phyloP scores from a whole-genome alignment of 37 sponge, comb jelly and placozoan species.

The Aphrocallistes beatrix region DNA sequence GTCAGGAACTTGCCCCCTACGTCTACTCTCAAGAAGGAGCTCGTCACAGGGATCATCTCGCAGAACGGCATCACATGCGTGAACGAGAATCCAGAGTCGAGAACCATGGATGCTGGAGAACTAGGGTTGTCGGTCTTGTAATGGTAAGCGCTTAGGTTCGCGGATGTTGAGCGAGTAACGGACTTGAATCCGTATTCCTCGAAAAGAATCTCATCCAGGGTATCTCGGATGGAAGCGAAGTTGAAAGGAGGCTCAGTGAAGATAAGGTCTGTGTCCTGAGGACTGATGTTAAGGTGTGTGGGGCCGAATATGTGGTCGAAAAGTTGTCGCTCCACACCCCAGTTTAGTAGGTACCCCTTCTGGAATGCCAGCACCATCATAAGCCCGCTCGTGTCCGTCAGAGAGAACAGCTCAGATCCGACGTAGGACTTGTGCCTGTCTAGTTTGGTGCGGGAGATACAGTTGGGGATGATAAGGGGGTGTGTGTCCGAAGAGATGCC shows the following conservation, averaged over 20 bases:
- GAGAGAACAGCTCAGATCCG: constrained; percentile 66
- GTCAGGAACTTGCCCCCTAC: constrained; percentile 94
- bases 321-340: constrained; percentile 81
- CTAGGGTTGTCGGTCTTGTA: constrained; percentile 28
- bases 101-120: constrained; percentile 50
- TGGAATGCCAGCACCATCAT: constrained; percentile 76
- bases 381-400: constrained; percentile 78
- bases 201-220: constrained; percentile 76
- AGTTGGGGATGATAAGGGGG: constrained; percentile 61
- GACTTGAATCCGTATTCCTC: constrained; percentile 83
- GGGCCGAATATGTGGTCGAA: constrained; percentile 77
- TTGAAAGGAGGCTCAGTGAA: constrained; percentile 88
- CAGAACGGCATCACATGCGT: constrained; percentile 83
- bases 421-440: constrained; percentile 77
- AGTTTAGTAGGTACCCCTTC: constrained; percentile 89
- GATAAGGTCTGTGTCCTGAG: constrained; percentile 35
- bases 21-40: constrained; percentile 58
- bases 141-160: constrained; percentile 43
- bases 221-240: constrained; percentile 77
- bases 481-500: constrained; percentile 23
- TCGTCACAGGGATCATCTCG: constrained; percentile 35
- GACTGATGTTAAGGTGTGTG: constrained; percentile 29
- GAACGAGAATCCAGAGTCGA: constrained; percentile 91
- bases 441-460: constrained; percentile 64
- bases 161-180: constrained; percentile 39